Evolutionary conservation across 2,888 invertebrate species (phyloP).

Genomic region (Ceraclea dissimilis): DNA sequence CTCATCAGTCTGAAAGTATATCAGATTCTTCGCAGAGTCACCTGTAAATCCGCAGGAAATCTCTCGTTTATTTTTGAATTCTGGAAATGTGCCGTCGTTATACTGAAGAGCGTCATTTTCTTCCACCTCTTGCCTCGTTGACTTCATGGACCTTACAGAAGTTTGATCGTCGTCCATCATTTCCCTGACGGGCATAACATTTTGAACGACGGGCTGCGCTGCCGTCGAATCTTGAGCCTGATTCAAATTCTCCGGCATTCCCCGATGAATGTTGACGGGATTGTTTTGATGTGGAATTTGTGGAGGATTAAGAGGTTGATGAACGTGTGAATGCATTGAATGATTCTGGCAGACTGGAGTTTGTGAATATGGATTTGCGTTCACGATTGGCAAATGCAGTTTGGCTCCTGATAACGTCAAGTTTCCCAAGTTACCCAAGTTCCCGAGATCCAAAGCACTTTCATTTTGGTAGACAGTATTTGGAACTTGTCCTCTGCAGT

Average conservation of each 20-base stretch:
- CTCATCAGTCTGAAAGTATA: constrained; percentile 5
- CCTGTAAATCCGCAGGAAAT: constrained; percentile 7
- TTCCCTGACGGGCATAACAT: neutral
- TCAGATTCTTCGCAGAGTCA: constrained; percentile 11
- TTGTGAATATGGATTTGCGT: neutral
- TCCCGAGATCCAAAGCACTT: neutral
- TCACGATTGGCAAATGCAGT: neutral
- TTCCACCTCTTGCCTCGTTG: neutral
- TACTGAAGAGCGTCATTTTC: neutral
- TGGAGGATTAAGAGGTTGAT: neutral
- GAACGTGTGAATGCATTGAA: neutral
- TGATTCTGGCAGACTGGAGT: neutral
- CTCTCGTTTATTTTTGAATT: constrained; percentile 9
- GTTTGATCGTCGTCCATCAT: neutral
- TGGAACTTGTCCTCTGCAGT: constrained; percentile 1
- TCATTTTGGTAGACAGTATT: neutral
- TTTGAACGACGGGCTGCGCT: neutral
- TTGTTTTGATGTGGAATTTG: neutral
- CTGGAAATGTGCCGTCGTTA: neutral
- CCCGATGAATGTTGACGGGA: neutral
- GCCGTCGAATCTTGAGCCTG: neutral
- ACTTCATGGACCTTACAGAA: neutral
- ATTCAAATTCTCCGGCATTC: neutral
- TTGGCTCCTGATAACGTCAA: neutral
- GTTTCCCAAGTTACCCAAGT: constrained; percentile 2